Evolutionary conservation across 2,797 vertebrate species (phyloP), one percentile per base, ranked within the genome.

Genomic region (Halcyon chelicuti): DNA sequence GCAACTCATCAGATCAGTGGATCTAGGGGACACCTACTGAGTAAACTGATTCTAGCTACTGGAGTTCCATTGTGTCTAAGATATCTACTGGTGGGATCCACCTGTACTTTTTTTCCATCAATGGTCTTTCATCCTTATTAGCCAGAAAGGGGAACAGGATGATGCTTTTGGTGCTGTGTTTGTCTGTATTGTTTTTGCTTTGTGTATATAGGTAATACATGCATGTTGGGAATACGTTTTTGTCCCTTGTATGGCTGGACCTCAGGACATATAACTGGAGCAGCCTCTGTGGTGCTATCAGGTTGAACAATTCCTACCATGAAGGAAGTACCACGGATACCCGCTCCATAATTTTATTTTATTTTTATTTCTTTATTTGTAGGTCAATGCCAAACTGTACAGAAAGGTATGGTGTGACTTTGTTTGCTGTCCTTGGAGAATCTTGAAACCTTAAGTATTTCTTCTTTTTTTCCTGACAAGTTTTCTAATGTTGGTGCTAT

Each of bases 381-480:
- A 99, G 99, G 98, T 95, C 98, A 96, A 97, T 99, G 99, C 97
- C 98, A 95, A 89, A 97, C 28, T 25, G 97, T 95, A 63, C 98
- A 98, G 81, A 98, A 97, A 98, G 96, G 99, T 99, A 96, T 39
- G 92, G 35, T 62, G 31, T 76, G 26, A 44, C 71, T 92, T 94
- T 72, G 9, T 29, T 68, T 0, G 0, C 35, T 91, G 11, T 40
- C 82, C 31, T 22, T 66, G 63, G 37, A 86, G 60, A 86, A 92
- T 49, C 37, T 68, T 2, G 1, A 78, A 71, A 63, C 25, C 14
- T 72, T 90, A 84, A 95, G 90, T 97, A 92, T 88, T 90, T 66
- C 26, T 75, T 88, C 20, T 51, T 74, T 62, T 28, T 87, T 86
- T 95, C 55, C 52, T 70, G 42, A 58, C 10, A 68, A 71, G 10